Percentiles rank a stretch among this genome's conserved stretches.
Evolutionary conservation across 2,888 invertebrate genomes (phyloP).

Genomic region (Synergus laeviventris): DNA sequence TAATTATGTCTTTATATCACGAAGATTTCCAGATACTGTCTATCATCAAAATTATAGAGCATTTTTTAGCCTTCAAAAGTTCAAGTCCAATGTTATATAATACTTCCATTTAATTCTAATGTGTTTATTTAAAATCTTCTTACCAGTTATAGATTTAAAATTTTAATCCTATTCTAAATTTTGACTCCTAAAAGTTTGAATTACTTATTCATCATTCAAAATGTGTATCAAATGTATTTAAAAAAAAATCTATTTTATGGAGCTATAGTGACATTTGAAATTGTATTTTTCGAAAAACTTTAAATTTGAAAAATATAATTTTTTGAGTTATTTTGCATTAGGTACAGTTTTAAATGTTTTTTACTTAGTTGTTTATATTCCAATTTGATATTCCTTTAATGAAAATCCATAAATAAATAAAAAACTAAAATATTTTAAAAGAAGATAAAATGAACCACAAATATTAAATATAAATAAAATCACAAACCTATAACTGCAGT

Average conservation of each 20-base stretch:
- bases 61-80: constrained; percentile 26
- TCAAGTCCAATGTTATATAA: constrained; percentile 32
- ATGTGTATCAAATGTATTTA: neutral
- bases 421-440: neutral
- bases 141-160: neutral
- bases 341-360: neutral
- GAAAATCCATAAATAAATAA: neutral
- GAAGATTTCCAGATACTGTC: constrained; percentile 19
- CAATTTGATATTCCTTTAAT: neutral
- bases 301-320: neutral
- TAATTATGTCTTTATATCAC: constrained; percentile 19
- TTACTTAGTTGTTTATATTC: neutral
- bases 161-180: neutral
- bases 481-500: constrained; percentile 44
- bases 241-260: too few species aligned
- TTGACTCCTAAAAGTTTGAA: neutral
- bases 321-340: too few species aligned
- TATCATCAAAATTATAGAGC: constrained; percentile 37
- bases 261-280: too few species aligned
- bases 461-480: neutral
- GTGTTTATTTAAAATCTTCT: neutral
- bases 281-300: too few species aligned
- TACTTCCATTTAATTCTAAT: neutral
- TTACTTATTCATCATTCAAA: neutral
- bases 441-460: neutral